These are phyloP conservation scores for Apeira syringaria DNA, from an alignment of 2,888 invertebrate species.

Conservation along the genomic window DNA sequence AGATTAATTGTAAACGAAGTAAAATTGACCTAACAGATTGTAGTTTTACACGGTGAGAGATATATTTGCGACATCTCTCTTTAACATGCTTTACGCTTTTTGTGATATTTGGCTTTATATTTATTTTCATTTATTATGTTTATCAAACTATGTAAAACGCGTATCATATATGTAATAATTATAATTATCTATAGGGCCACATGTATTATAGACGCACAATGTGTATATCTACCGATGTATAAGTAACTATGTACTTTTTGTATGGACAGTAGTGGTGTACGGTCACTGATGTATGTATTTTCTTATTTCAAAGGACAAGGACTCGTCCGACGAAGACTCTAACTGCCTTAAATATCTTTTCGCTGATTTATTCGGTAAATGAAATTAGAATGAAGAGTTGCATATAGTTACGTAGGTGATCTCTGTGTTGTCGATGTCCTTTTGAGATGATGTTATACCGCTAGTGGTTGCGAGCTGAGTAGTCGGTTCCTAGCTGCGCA, in stretches of 20 bases:
- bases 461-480: slow-evolving; percentile 45
- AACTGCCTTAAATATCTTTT: slow-evolving; percentile 89
- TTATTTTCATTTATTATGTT: slow-evolving; percentile 53
- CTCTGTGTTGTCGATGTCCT: slow-evolving; percentile 73
- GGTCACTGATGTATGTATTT: slow-evolving; percentile 60
- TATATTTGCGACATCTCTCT: slow-evolving; percentile 35
- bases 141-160: slow-evolving; percentile 34
- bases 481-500: slow-evolving; percentile 5
- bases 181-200: slow-evolving; percentile 33
- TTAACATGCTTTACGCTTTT: slow-evolving; percentile 70
- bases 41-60: slow-evolving; percentile 24
- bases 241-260: slow-evolving; percentile 1
- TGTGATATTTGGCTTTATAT: slow-evolving; percentile 80
- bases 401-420: slow-evolving; percentile 63
- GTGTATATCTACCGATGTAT: slow-evolving; percentile 19
- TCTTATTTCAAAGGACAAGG: slow-evolving; percentile 73
- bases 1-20: slow-evolving; percentile 19
- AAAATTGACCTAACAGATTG: slow-evolving; percentile 20
- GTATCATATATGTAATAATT: slow-evolving; percentile 30
- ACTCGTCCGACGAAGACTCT: slow-evolving; percentile 81
- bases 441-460: slow-evolving; percentile 51
- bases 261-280: slow-evolving; percentile 24
- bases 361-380: slow-evolving; percentile 87
- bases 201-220: slow-evolving; percentile 43
- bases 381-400: slow-evolving; percentile 40